Percentiles rank a stretch among this genome's conserved stretches.
Evolutionary conservation across 2,113 vertebrate genomes (phyloP).

Genomic region (Tyrannus savana): DNA sequence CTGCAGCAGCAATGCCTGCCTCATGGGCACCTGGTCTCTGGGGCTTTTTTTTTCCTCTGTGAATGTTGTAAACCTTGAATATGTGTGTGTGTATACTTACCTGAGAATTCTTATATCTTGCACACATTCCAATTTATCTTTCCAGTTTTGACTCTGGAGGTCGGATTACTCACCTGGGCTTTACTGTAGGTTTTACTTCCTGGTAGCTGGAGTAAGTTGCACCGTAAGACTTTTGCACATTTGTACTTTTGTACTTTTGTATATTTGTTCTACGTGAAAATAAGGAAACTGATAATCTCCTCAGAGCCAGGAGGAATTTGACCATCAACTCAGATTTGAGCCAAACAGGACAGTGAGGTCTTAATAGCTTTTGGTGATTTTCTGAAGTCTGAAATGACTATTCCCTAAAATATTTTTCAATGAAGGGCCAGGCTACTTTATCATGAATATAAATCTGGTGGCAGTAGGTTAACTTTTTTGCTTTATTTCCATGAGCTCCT

Average conservation of each 20-base stretch:
- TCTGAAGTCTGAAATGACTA: background rate
- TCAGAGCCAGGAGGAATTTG: background rate
- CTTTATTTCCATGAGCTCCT: background rate
- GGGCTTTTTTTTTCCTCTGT: background rate
- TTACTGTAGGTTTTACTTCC: background rate
- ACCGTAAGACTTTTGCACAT: background rate
- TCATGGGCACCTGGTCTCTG: background rate
- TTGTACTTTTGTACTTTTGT: too few relatives aligned
- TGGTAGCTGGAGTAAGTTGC: background rate
- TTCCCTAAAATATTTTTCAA: background rate
- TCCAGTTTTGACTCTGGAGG: background rate
- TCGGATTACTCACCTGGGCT: background rate
- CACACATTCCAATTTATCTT: background rate
- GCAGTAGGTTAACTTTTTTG: background rate
- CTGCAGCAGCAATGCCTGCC: background rate
- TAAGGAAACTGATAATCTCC: background rate
- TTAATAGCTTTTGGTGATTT: background rate
- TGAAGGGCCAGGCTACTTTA: background rate
- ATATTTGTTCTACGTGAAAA: background rate
- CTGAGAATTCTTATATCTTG: accelerated
- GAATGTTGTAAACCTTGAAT: background rate
- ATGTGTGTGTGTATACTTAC: background rate
- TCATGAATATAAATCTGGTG: background rate
- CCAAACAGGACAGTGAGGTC: background rate
- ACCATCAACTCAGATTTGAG: background rate